Evolutionary conservation across 2,797 vertebrate species (phyloP), one percentile per base, ranked within the genome.

Genomic region (Acrossocheilus fasciatus): DNA sequence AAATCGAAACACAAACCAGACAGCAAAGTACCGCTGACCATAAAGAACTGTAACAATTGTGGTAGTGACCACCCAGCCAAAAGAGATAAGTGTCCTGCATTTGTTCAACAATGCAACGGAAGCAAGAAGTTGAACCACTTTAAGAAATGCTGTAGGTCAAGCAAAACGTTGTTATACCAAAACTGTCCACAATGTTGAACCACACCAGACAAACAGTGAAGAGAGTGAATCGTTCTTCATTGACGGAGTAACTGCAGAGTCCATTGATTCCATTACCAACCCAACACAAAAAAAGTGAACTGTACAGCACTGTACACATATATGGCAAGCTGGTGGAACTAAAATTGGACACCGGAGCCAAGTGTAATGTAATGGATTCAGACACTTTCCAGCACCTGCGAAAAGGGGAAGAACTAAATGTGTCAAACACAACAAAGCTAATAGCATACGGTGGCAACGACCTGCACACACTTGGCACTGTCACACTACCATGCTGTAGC

Each of bases 121-220:
- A 52, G 45, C 6, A 81, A 26, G 4, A 88, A 66, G 26, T 81
- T 36, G 69, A 87, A 74, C 43, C 76, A 81, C 43, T 74, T 84
- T 12, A 81, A 80, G 14, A 78, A 80, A 84, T 80, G 74, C 47
- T 82, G 81, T n/a, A 62, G 12, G 52, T 73, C 20, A 39, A 23
- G 6, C 36, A 41, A 72, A 43, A 10, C 4, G 18, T n/a, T 0
- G 70, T 14, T 74, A 45, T 20, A 83, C 59, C 54, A 59, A 72
- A n/a, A 45, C 23, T 1, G 59, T 84, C 4, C 59, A 50, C 26
- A 18, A 64, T 64, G 50, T 68, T 43, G 15, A 84, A 74, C 57
- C 73, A 70, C 69, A 59, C 26, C 73, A 20, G 0, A 43, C 36
- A 68, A 70, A 62, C 15, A 45, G 45, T 20, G n/a, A n/a, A 18